These are phyloP conservation scores for Leucophora obtusa DNA, from an alignment of 2,888 invertebrate genomes.

Conservation along the genomic window DNA sequence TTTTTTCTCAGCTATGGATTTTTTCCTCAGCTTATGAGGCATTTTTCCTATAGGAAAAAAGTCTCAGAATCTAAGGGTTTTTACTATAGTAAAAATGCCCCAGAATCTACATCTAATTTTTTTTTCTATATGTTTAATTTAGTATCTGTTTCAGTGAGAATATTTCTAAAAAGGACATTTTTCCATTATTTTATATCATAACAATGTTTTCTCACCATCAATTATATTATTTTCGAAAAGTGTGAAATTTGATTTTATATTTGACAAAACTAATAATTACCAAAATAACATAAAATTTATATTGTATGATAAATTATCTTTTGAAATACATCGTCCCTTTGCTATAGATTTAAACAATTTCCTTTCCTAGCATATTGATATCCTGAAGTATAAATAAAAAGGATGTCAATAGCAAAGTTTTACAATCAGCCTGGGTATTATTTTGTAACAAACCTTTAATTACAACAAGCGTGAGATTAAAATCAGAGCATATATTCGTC, in stretches of 20 bases:
- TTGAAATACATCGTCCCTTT: not conserved
- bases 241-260: not conserved
- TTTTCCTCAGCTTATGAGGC: no score
- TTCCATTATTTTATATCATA: no score
- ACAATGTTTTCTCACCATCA: no score
- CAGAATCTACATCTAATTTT: no score
- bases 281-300: not conserved
- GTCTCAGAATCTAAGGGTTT: no score
- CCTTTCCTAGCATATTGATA: not conserved
- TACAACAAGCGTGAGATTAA: constrained; percentile 72
- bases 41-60: no score
- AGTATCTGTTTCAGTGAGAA: no score
- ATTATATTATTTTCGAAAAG: not conserved
- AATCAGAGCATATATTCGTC: constrained; percentile 59
- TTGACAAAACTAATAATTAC: not conserved
- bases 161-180: no score
- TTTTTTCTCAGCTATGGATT: no score
- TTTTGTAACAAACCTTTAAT: constrained; percentile 64
- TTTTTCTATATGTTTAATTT: no score
- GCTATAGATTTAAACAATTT: no score
- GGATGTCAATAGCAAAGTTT: constrained; percentile 13
- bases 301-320: not conserved
- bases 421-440: not conserved
- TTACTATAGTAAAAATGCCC: no score
- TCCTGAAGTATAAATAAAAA: not conserved